Base-by-base conservation (phyloP, 92 coral and sea anemone species). In the Desmophyllum pertusum region DNA sequence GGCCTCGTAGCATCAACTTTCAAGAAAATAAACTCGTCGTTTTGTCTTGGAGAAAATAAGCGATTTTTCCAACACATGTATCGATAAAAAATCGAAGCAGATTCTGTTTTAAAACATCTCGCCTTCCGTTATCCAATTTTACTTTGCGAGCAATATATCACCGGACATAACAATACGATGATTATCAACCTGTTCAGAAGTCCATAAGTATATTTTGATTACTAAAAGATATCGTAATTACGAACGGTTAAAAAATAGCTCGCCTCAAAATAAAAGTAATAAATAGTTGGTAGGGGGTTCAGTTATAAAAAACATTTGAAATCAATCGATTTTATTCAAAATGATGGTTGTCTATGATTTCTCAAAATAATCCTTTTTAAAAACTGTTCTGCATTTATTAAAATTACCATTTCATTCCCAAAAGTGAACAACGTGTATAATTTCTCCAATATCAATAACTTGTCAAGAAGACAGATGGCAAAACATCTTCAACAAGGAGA, bases 141-240 rank as follows among this genome's bases (percentile, higher is more conserved):
- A 55, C 70, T 78, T 78, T 38, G 40, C 36, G 41, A 64, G 70
- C 71, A 78, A 63, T 78, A 78, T 78, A 25, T 42, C 29, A 61
- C 55, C 71, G 82, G 55, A 39, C 46, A 42, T 27, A 43, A 41
- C 82, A 78, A 78, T 78, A 13, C 71, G 70, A 78, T 40, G 21
- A 42, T 61, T 59, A 62, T 62, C 72, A 25, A 64, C 73, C 38
- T 15, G 61, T 45, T 79, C 73, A 61, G 55, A 78, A 30, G 73
- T 63, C 61, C 21, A 65, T 42, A 65, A 79, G 73, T 79, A 63
- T 64, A 42, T 79, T 63, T 79, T 78, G 57, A 78, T 62, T 78
- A 46, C 82, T 31, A 40, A 63, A 42, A 25, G 82, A 78, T 62
- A 78, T 78, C 31, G 59, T 31, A 35, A 31, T 62, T 78, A 40